A percentile compares a stretch with the other conserved stretches of the same genome.
These are phyloP conservation scores for Protophormia terraenovae DNA, from an alignment of 2,888 invertebrate species.

Conservation along the genomic window DNA sequence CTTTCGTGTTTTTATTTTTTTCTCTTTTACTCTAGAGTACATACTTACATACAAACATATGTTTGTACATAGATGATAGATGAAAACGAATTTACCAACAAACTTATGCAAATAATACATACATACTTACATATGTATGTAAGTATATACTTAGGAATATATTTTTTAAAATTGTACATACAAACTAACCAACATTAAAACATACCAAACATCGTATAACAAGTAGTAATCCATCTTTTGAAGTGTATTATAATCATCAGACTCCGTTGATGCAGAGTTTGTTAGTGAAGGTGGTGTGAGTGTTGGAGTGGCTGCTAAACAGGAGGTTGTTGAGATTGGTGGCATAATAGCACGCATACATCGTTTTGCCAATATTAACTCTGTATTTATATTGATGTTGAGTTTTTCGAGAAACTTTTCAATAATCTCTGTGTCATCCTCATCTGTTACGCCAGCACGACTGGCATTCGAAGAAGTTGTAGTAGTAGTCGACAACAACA, in stretches of 20 bases:
- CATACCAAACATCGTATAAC: constrained; percentile 80
- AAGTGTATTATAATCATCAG: constrained; percentile 69
- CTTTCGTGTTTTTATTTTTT: constrained; percentile 22
- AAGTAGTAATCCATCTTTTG: constrained; percentile 76
- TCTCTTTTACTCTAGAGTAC: background rate
- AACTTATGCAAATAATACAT: no score
- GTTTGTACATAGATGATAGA: no score
- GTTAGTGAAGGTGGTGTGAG: constrained; percentile 34
- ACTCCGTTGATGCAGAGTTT: constrained; percentile 49
- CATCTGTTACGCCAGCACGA: constrained; percentile 54
- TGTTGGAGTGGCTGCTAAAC: background rate
- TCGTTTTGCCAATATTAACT: constrained; percentile 79
- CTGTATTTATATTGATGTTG: constrained; percentile 81
- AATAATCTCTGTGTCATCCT: constrained; percentile 75
- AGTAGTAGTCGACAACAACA: background rate
- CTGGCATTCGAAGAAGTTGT: constrained; percentile 25
- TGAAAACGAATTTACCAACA: no score
- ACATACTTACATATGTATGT: background rate
- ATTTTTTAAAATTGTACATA: constrained; percentile 8
- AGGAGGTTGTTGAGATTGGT: background rate
- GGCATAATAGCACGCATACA: constrained; percentile 62
- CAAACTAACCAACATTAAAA: constrained; percentile 29
- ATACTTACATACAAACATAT: background rate
- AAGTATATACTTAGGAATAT: background rate
- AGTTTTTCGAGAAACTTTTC: constrained; percentile 79